Percentiles rank a stretch among this genome's conserved stretches.
These are phyloP conservation scores for Psittacus erithacus DNA, from an alignment of 2,113 vertebrate species.

Conservation along the genomic window DNA sequence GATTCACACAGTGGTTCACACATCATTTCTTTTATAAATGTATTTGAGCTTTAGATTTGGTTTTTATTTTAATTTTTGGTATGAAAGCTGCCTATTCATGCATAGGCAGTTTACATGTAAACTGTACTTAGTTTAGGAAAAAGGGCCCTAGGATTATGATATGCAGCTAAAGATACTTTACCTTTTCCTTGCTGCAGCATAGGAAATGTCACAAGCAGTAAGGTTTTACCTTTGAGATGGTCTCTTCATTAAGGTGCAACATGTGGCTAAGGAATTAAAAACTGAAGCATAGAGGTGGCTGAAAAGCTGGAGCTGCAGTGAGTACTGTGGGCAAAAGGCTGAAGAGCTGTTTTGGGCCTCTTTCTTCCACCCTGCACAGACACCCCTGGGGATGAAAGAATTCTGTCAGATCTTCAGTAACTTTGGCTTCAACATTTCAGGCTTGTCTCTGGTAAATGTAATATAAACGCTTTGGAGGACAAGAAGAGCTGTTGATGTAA, in stretches of 20 bases:
- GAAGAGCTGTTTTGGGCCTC: background rate
- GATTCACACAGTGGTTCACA: background rate
- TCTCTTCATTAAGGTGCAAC: background rate
- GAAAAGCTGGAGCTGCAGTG: background rate
- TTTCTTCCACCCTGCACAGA: background rate
- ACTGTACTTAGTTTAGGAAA: background rate
- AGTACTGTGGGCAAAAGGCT: rapidly evolving
- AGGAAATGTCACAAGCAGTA: background rate
- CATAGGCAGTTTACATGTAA: background rate
- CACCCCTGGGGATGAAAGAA: background rate
- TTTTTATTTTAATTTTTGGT: background rate
- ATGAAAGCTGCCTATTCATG: background rate
- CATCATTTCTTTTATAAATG: background rate
- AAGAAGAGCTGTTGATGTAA: constrained; percentile 21
- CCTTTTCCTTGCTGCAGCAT: background rate
- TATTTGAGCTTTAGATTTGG: background rate
- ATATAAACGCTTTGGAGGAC: constrained; percentile 22
- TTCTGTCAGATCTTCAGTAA: background rate
- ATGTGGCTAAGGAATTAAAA: background rate
- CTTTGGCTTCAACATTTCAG: constrained; percentile 20
- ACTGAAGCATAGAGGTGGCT: background rate
- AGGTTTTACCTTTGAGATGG: background rate
- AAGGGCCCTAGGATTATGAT: background rate
- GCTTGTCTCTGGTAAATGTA: constrained; percentile 27
- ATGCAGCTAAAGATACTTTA: background rate